Base-by-base conservation (phyloP, 2,888 invertebrate species). In the Mimachlamys varia region DNA sequence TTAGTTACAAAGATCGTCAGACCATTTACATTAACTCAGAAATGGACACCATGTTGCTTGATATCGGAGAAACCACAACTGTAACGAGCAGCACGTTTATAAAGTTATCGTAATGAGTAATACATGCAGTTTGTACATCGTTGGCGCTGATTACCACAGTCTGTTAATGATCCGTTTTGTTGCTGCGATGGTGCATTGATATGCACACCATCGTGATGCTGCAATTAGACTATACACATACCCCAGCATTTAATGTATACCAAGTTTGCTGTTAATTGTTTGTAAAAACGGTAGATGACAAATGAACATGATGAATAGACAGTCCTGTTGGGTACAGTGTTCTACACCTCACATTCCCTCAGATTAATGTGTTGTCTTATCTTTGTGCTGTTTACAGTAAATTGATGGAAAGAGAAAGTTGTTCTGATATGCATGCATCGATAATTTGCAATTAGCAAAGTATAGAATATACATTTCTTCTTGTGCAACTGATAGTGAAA, bases 31-130 rank as follows among this genome's bases (percentile, higher is more conserved):
- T 76, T 76, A 33, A 17, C 76, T 76, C 7, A 33, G 76, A 76
- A 76, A 76, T 76, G 76, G 76, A 76, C 76, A 76, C 76, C 76
- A 76, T 27, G 76, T 76, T 76, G 7, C 76, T 33, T 76, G 27
- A 76, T 76, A 19, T 22, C 7, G 13, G 13, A 12, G 33, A 33
- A 76, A 76, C 76, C 76, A 76, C 76, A 76, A 27, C 17, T 33
- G 27, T 76, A 76, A 76, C 33, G 27, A 76, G 76, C 76, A 27
- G 33, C 76, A 76, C 76, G 33, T 76, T 76, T 76, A 76, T 76
- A 76, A 76, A 76, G 27, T 76, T 76, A 76, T 76, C 22, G 33
- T 76, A 76, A 76, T 27, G 76, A 76, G 76, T 33, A 76, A 12
- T 76, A 22, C 33, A 33, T 33, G 76, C 17, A 33, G 76, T 76